phyloP scores from a whole-genome alignment of 1,140 invertebrate species.

The Batillaria attramentaria region DNA sequence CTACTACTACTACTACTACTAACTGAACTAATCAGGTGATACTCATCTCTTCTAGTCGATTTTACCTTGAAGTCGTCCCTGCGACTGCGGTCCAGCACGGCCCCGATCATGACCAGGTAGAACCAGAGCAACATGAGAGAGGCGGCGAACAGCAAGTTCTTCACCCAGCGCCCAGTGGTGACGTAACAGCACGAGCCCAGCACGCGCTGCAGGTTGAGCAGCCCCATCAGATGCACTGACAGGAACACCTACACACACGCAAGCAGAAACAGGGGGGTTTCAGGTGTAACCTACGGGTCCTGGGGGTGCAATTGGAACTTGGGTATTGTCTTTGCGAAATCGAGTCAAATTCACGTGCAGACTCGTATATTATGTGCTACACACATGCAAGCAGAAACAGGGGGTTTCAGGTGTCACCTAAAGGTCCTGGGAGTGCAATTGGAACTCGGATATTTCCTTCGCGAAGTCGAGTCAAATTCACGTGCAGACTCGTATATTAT shows the following conservation, averaged over 20 bases:
- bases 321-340: too few relatives aligned
- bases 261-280: too few relatives aligned
- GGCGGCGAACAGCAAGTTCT: slow-evolving; percentile 32
- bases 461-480: too few relatives aligned
- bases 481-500: too few relatives aligned
- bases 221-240: slow-evolving; percentile 27
- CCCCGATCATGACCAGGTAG: slow-evolving; percentile 39
- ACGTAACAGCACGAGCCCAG: slow-evolving; percentile 21
- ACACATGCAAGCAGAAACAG: too few relatives aligned
- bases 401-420: too few relatives aligned
- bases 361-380: too few relatives aligned
- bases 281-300: too few relatives aligned
- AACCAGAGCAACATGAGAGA: slow-evolving; percentile 40
- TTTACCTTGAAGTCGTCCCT: slow-evolving; percentile 33
- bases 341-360: too few relatives aligned
- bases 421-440: too few relatives aligned
- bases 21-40: not conserved
- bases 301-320: too few relatives aligned
- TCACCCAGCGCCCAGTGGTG: slow-evolving; percentile 10
- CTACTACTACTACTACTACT: not conserved
- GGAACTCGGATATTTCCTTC: too few relatives aligned
- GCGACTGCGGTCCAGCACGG: slow-evolving; percentile 28
- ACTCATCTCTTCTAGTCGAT: not conserved
- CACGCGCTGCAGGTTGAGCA: slow-evolving; percentile 28
- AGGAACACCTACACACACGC: slow-evolving; percentile 14